Evolutionary conservation across 2,797 vertebrate genomes (phyloP).

Genomic region (Xyrichtys novacula): DNA sequence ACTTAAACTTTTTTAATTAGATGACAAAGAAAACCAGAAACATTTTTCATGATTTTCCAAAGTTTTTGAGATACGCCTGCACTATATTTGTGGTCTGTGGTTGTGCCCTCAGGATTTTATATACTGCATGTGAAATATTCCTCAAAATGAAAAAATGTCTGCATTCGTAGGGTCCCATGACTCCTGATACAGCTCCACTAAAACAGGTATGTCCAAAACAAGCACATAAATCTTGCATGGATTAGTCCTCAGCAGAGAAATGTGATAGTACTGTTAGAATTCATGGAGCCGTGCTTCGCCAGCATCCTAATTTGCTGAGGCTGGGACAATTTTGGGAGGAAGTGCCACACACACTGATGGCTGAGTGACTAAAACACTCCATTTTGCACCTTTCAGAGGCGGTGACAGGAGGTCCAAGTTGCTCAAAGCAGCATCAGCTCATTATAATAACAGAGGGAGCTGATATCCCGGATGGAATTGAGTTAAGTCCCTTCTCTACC

Average conservation of each 20-base stretch:
- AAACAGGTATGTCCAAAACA: neutral
- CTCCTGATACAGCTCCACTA: neutral
- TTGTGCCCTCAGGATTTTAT: neutral
- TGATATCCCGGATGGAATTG: conserved; percentile 45
- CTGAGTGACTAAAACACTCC: conserved; percentile 53
- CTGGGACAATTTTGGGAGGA: conserved; percentile 35
- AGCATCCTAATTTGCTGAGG: conserved; percentile 54
- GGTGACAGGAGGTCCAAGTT: conserved; percentile 32
- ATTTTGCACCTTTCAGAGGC: conserved; percentile 52
- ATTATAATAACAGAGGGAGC: conserved; percentile 39
- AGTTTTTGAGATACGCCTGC: too few species aligned
- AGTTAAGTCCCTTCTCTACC: conserved; percentile 42
- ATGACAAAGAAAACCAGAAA: too few species aligned
- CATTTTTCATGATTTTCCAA: too few species aligned
- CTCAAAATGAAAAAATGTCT: neutral
- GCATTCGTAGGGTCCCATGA: conserved; percentile 2
- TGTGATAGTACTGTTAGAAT: conserved; percentile 16
- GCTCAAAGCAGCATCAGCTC: conserved; percentile 58
- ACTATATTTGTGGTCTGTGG: neutral
- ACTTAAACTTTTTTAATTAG: too few species aligned
- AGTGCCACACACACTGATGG: conserved; percentile 23
- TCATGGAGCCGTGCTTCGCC: conserved; percentile 19
- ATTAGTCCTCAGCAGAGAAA: conserved; percentile 17
- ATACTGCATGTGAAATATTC: neutral
- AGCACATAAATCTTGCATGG: conserved; percentile 5